Evolutionary conservation across 2,113 vertebrate species (phyloP), one percentile per base, ranked within the genome.

Genomic region (Phalacrocorax carbo): DNA sequence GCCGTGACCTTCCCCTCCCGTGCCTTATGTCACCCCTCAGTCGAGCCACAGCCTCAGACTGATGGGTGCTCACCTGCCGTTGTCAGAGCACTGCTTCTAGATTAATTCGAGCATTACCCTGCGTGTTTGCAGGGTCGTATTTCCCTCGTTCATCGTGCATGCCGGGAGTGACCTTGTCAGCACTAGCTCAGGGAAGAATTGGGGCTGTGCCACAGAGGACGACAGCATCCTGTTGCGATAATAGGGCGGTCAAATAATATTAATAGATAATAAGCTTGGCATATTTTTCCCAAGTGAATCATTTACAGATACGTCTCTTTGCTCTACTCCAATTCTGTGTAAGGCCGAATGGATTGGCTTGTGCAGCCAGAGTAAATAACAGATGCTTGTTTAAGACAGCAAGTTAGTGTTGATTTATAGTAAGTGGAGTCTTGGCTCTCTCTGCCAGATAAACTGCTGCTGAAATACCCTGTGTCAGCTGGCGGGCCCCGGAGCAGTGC

Each of bases 81-180:
- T 38, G 29, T 29, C 62, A 32, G 25, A 48, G 44, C 29, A 2
- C 36, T 76, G 46, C 70, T 69, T 58, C 46, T 13, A 4, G 13
- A 26, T 52, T 65, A 22, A 32, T 73, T 32, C 78, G 13, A 7
- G 14, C 25, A 11, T 64, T 23, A 25, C 17, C 44, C 61, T 21
- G 49, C 3, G 2, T 1, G 1, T 12, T 36, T 52, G 9, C 2
- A 1, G 72, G 58, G 48, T 58, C 1, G 0, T 2, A 0, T 71
- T 72, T 83, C 73, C 49, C 51, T 64, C 18, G 0, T 44, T 48
- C 23, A 5, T 64, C 16, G 1, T 8, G 13, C 6, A 1, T 65
- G 46, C 68, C 46, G 36, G 58, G 20, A 70, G 27, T 17, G 57
- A 76, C 5, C 49, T 65, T 75, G 69, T n/a, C 65, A 55, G 30